These are phyloP conservation scores for Pentalonia nigronervosa DNA, from an alignment of 1,140 invertebrate genomes.

Conservation along the genomic window DNA sequence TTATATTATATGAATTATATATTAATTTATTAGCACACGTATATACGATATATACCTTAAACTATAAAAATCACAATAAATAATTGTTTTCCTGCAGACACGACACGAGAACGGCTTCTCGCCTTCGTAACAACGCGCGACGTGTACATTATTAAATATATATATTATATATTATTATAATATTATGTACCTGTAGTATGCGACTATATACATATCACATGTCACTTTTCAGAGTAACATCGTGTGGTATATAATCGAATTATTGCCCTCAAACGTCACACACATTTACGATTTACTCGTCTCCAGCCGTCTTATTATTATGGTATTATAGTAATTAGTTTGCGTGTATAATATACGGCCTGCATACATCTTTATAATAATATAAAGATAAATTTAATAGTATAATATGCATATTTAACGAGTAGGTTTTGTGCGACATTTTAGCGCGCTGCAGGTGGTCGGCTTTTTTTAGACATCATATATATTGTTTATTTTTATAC, in stretches of 20 bases:
- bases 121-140: neutral
- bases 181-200: neutral
- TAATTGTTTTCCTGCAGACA: constrained; percentile 3
- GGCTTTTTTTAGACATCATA: neutral
- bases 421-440: neutral
- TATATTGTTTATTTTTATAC: neutral
- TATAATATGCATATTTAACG: neutral
- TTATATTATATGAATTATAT: neutral
- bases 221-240: neutral
- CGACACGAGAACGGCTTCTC: constrained; percentile 9
- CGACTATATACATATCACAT: neutral
- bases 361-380: no score
- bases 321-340: neutral
- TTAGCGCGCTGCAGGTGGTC: neutral
- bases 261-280: neutral
- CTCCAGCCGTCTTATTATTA: neutral
- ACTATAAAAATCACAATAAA: constrained; percentile 4
- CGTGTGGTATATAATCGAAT: neutral
- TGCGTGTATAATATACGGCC: no score
- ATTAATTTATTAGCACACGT: neutral
- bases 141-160: neutral
- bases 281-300: neutral
- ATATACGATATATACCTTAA: neutral
- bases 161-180: neutral
- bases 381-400: no score